Evolutionary conservation across 2,888 invertebrate genomes (phyloP).

Genomic region (Opisthograptis luteolata): DNA sequence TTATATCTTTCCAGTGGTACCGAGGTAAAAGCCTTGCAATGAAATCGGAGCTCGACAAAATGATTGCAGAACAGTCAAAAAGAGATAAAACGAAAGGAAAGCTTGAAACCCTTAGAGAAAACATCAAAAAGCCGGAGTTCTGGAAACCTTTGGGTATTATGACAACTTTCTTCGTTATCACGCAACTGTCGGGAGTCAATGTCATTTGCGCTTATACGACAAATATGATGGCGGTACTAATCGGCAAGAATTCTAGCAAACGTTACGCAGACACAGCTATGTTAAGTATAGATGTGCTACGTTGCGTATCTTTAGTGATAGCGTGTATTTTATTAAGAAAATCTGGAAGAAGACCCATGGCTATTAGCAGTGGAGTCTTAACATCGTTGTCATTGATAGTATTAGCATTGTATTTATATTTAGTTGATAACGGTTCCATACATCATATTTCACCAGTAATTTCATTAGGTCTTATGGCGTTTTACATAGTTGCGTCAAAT

Average conservation of each 20-base stretch:
- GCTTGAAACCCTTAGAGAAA: slow-evolving; percentile 60
- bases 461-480: slow-evolving; percentile 80
- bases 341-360: slow-evolving; percentile 86
- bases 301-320: slow-evolving; percentile 84
- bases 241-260: slow-evolving; percentile 71
- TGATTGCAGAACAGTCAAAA: slow-evolving; percentile 69
- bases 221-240: slow-evolving; percentile 85
- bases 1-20: slow-evolving; percentile 85
- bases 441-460: slow-evolving; percentile 60
- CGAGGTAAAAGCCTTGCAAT: slow-evolving; percentile 80
- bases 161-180: slow-evolving; percentile 86
- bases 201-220: slow-evolving; percentile 89
- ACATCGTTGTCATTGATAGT: slow-evolving; percentile 84
- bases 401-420: slow-evolving; percentile 78
- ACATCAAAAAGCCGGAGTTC: slow-evolving; percentile 83
- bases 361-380: slow-evolving; percentile 85
- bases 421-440: slow-evolving; percentile 54
- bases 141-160: slow-evolving; percentile 86
- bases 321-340: slow-evolving; percentile 85
- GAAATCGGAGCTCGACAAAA: slow-evolving; percentile 77
- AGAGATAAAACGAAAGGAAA: slow-evolving; percentile 61
- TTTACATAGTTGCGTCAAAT: slow-evolving; percentile 84
- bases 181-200: slow-evolving; percentile 89
- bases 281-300: slow-evolving; percentile 86
- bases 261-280: slow-evolving; percentile 86